These are phyloP conservation scores for Ceratotherium simum DNA, from an alignment of 2,113 vertebrate species.

Conservation along the genomic window DNA sequence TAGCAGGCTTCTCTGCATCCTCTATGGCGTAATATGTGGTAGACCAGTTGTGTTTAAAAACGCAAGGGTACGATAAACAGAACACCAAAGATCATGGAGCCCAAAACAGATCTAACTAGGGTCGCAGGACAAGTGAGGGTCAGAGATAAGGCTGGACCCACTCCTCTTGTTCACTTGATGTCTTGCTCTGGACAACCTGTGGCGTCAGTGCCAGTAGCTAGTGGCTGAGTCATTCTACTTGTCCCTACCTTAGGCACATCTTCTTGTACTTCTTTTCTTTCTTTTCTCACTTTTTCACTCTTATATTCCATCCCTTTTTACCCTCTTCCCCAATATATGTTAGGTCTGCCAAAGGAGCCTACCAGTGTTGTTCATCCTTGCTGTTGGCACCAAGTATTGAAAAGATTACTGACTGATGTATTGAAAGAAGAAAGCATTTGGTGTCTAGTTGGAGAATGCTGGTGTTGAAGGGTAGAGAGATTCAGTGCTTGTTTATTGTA, in stretches of 20 bases:
- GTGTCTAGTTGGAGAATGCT: neutral
- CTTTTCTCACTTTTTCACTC: neutral
- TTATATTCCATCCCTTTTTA: neutral
- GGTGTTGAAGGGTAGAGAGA: neutral
- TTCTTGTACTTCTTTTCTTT: neutral
- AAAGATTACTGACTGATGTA: neutral
- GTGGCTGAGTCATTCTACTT: neutral
- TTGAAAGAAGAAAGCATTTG: neutral
- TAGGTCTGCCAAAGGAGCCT: neutral
- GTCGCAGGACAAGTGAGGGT: neutral
- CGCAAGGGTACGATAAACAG: neutral
- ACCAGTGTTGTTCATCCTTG: neutral
- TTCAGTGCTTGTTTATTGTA: conserved; percentile 42
- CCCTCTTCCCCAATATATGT: neutral
- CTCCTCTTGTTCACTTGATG: neutral
- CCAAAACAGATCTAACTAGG: neutral
- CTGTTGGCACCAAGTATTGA: neutral
- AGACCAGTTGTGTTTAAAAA: neutral
- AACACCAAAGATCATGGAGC: neutral
- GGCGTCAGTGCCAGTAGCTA: too few relatives aligned
- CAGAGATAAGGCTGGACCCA: neutral
- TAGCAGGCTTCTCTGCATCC: neutral
- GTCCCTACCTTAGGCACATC: neutral
- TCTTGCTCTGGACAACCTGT: neutral
- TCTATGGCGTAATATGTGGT: neutral